These are phyloP conservation scores for Monomorium pharaonis DNA, from an alignment of 1,140 invertebrate genomes.

Conservation along the genomic window DNA sequence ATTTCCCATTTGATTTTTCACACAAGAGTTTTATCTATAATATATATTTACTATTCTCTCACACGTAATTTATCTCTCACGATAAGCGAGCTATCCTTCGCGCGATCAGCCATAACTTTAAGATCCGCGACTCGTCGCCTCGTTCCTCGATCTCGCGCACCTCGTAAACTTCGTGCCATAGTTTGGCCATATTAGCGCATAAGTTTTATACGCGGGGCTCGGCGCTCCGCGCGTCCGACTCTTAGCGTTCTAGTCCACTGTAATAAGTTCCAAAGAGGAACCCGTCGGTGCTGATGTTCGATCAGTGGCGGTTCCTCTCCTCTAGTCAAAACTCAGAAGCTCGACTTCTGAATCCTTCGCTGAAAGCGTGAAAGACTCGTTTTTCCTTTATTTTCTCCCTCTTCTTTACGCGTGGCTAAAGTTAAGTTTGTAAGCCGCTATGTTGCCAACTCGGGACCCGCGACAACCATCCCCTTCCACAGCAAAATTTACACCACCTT, in stretches of 20 bases:
- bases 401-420: neutral
- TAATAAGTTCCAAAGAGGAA: constrained; percentile 6
- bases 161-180: constrained; percentile 77
- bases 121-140: neutral
- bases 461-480: no score
- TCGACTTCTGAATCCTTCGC: constrained; percentile 31
- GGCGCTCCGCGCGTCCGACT: constrained; percentile 4
- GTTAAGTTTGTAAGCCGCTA: neutral
- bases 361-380: neutral
- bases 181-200: constrained; percentile 78
- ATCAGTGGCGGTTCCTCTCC: neutral
- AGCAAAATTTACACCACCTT: no score
- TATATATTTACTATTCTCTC: constrained; percentile 11
- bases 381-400: neutral
- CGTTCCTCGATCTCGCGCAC: neutral
- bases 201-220: constrained; percentile 44
- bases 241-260: constrained; percentile 73
- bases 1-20: neutral
- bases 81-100: neutral
- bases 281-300: neutral
- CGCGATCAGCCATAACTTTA: neutral
- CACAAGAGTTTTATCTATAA: neutral
- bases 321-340: constrained; percentile 81
- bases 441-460: no score
- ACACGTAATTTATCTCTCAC: neutral